Evolutionary conservation across 2,797 vertebrate genomes (phyloP).

Genomic region (Smutsia temminckii): DNA sequence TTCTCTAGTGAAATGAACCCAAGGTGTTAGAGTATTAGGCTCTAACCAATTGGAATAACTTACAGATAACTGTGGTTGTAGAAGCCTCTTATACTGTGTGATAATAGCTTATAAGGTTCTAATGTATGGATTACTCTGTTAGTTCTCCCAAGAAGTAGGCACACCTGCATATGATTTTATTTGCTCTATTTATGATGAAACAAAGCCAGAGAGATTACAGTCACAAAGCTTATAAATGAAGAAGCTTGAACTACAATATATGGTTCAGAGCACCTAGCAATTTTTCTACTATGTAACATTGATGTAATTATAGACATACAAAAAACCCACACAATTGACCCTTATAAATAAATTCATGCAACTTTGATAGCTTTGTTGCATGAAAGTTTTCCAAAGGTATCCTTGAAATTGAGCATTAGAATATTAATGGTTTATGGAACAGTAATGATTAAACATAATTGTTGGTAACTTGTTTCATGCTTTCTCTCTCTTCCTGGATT

Average conservation of each 20-base stretch:
- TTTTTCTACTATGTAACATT: neutral
- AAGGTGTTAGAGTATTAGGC: neutral
- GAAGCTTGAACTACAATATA: neutral
- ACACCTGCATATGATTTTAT: neutral
- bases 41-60: neutral
- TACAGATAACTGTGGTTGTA: neutral
- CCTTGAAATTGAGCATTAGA: neutral
- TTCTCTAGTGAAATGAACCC: neutral
- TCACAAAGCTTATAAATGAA: neutral
- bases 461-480: neutral
- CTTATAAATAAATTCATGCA: neutral
- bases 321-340: neutral
- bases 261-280: neutral
- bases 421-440: neutral
- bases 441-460: neutral
- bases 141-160: neutral
- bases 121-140: neutral
- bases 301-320: neutral
- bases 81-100: neutral
- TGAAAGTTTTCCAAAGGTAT: neutral
- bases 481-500: neutral
- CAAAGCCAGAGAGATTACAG: neutral
- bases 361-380: neutral
- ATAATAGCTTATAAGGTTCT: neutral
- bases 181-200: neutral